Base-by-base conservation (phyloP, 2,797 vertebrate species). In the Melanotaenia nigrans region DNA sequence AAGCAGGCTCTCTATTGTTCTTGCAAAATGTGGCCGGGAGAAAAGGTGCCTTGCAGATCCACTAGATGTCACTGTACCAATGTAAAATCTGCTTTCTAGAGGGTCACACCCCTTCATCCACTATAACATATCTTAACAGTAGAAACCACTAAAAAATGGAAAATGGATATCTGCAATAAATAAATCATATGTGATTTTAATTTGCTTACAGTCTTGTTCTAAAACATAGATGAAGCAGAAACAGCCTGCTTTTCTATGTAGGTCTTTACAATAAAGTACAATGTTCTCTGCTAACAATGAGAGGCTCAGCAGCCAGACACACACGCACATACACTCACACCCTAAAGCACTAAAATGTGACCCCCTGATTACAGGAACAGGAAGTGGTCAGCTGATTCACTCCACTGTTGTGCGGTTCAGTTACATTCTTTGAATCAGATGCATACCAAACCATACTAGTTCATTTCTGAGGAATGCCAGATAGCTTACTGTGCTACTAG, bases 1-100 rank as follows among this genome's bases (percentile, higher is more conserved):
- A 89, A 91, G 83, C 84, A 86, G 86, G 85, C 77, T 75, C 76
- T 91, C 91, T 93, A 89, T 94, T 94, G 92, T 94, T 93, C 93
- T 75, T 73, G 82, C 1, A 42, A 86, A 91, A 90, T 84, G 85
- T 77, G 76, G 63, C 77, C 63, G 11, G 16, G 33, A 85, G 83
- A 66, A 70, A 47, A 12, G 64, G 60, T 86, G 71, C 87, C 73
- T n/a, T 0, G 28, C 1, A 40, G 1, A 38, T 63, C 91, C 92
- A 90, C 87, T 90, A 93, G 93, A 84, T 91, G 93, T 87, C 93
- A 69, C 75, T 89, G 75, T 73, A 65, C 57, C 18, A 42, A 57
- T 36, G 73, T 75, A 42, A 72, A 49, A 61, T 62, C 49, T 18
- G 71, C 22, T 75, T 56, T 64, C 20, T 59, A 5, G 0, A 38